These are phyloP conservation scores for Drosophila neonasuta DNA, from an alignment of 2,888 invertebrate genomes.

Conservation along the genomic window DNA sequence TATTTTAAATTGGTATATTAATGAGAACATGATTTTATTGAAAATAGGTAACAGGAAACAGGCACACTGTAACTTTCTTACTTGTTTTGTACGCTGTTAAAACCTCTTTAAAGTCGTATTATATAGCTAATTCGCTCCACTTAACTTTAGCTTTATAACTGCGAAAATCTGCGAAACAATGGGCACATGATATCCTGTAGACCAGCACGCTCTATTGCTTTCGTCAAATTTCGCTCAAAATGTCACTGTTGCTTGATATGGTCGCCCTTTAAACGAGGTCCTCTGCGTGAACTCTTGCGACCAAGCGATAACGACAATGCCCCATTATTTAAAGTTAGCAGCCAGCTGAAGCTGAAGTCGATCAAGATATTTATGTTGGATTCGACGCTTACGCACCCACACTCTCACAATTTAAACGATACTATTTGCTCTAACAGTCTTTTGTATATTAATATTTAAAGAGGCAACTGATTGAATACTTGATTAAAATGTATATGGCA, in stretches of 20 bases:
- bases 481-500: too few species aligned
- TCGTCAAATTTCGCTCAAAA: not conserved
- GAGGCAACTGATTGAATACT: too few species aligned
- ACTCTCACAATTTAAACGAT: not conserved
- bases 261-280: constrained; percentile 4
- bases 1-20: too few species aligned
- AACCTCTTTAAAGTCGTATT: too few species aligned
- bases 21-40: too few species aligned
- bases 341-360: not conserved
- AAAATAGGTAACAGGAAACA: too few species aligned
- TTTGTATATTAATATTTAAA: too few species aligned
- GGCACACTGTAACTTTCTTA: too few species aligned
- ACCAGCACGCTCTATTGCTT: not conserved
- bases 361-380: constrained; percentile 6
- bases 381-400: not conserved
- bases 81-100: too few species aligned
- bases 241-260: constrained; percentile 23
- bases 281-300: constrained; percentile 68
- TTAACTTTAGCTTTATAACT: too few species aligned
- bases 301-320: constrained; percentile 56
- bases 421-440: too few species aligned
- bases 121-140: too few species aligned
- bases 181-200: not conserved
- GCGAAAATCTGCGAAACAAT: not conserved
- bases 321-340: constrained; percentile 23